A percentile compares a stretch with the other conserved stretches of the same genome.
phyloP scores from a whole-genome alignment of 2,888 invertebrate genomes.

The Lordiphosa andalusiaca region DNA sequence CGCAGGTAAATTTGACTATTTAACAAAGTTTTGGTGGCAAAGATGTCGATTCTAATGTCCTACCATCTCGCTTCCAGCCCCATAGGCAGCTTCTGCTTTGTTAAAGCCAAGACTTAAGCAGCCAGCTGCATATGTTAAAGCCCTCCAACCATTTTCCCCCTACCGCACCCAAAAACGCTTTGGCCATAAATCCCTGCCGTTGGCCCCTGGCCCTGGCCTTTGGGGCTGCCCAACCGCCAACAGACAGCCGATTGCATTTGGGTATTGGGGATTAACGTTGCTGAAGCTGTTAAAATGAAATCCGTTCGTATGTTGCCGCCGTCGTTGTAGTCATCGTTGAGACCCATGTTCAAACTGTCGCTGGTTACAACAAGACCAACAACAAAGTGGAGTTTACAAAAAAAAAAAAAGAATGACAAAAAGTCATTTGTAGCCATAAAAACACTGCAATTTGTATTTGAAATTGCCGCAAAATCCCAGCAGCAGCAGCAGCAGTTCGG shows the following conservation, averaged over 20 bases:
- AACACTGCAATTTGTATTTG: slow-evolving; percentile 75
- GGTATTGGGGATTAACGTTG: slow-evolving; percentile 75
- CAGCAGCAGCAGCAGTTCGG: slow-evolving; percentile 23
- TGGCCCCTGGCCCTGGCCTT: slow-evolving; percentile 35
- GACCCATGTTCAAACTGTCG: slow-evolving; percentile 68
- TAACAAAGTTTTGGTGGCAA: no score
- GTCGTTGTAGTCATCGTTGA: slow-evolving; percentile 51
- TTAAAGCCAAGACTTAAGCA: slow-evolving; percentile 30
- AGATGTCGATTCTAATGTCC: background rate
- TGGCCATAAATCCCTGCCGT: slow-evolving; percentile 54
- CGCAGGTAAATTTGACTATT: no score
- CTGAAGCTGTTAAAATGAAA: slow-evolving; percentile 75
- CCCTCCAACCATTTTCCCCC: slow-evolving; percentile 15
- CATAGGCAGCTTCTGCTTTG: slow-evolving; percentile 9
- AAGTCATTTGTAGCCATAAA: slow-evolving; percentile 69
- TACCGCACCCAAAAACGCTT: slow-evolving; percentile 37
- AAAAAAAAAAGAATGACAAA: slow-evolving; percentile 47
- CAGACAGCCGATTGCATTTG: slow-evolving; percentile 70
- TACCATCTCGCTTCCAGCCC: background rate
- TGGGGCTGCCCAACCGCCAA: slow-evolving; percentile 40
- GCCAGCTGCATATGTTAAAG: slow-evolving; percentile 14
- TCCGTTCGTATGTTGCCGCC: slow-evolving; percentile 61
- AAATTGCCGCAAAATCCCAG: slow-evolving; percentile 75
- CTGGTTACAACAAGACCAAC: slow-evolving; percentile 46
- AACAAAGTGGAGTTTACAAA: slow-evolving; percentile 24